Conservation (phyloP, 2,797 vertebrate species). For the Hippopotamyrus pictus region DNA sequence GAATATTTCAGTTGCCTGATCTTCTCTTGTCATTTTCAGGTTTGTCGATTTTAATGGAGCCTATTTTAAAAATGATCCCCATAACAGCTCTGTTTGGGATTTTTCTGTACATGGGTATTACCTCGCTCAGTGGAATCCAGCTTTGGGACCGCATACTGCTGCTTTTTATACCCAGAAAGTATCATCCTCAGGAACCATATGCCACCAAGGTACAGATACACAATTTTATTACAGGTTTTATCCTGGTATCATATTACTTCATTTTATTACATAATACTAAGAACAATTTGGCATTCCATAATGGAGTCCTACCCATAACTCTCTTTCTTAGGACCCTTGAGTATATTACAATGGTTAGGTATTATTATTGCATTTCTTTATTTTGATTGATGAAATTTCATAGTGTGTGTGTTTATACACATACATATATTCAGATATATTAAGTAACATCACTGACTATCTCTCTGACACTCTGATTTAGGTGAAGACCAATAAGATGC, state of each 20-base stretch:
- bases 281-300: not conserved
- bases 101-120: conserved; percentile 97
- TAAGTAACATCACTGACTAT: not conserved
- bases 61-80: conserved; percentile 81
- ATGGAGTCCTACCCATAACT: not conserved
- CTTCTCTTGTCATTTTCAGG: conserved; percentile 53
- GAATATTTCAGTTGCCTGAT: not conserved
- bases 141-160: conserved; percentile 86
- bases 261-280: not conserved
- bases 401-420: not conserved
- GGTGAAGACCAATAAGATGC: conserved; percentile 89
- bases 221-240: not conserved
- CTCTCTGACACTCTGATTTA: conserved; percentile 42
- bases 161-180: conserved; percentile 83
- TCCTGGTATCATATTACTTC: not conserved
- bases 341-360: not conserved
- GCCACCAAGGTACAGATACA: conserved; percentile 67
- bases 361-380: not conserved
- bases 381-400: not conserved
- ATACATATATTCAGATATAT: not conserved
- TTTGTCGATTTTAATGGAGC: conserved; percentile 89
- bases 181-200: conserved; percentile 77
- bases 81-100: conserved; percentile 89
- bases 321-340: not conserved
- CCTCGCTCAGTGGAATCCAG: conserved; percentile 90